Evolutionary conservation across 2,113 vertebrate species (phyloP).

Genomic region (Murina feae): DNA sequence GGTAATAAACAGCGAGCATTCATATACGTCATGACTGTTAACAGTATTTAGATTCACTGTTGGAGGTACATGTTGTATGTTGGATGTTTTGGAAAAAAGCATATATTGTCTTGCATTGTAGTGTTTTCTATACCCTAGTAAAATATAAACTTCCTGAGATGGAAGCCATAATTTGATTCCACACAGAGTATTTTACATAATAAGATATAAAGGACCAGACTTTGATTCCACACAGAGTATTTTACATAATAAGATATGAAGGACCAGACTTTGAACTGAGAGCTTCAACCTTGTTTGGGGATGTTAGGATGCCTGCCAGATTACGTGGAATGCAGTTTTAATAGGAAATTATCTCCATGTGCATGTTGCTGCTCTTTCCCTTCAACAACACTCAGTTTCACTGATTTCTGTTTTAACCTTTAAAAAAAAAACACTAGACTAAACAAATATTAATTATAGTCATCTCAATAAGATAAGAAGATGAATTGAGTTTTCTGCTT

Average conservation of each 20-base stretch:
- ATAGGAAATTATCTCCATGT: neutral
- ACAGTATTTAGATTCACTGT: neutral
- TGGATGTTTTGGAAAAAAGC: neutral
- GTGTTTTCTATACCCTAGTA: neutral
- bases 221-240: neutral
- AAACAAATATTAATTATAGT: conserved; percentile 62
- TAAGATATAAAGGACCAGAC: neutral
- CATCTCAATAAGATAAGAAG: conserved; percentile 57
- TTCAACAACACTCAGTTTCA: conserved; percentile 3
- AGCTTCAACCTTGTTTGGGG: neutral
- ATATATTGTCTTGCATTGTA: neutral
- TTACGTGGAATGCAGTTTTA: neutral
- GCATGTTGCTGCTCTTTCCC: neutral
- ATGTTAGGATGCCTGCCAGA: neutral
- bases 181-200: neutral
- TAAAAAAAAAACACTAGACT: neutral
- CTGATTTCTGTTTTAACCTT: conserved; percentile 38
- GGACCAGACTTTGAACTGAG: neutral
- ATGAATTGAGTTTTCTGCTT: conserved; percentile 57
- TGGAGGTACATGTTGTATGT: neutral
- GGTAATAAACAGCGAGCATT: neutral
- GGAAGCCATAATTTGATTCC: neutral
- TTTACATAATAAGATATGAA: neutral
- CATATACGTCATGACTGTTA: neutral
- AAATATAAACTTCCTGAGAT: neutral